A percentile compares a stretch with the other conserved stretches of the same genome.
These are phyloP conservation scores for Ceyx margarethae DNA, from an alignment of 2,113 vertebrate genomes.

Conservation along the genomic window DNA sequence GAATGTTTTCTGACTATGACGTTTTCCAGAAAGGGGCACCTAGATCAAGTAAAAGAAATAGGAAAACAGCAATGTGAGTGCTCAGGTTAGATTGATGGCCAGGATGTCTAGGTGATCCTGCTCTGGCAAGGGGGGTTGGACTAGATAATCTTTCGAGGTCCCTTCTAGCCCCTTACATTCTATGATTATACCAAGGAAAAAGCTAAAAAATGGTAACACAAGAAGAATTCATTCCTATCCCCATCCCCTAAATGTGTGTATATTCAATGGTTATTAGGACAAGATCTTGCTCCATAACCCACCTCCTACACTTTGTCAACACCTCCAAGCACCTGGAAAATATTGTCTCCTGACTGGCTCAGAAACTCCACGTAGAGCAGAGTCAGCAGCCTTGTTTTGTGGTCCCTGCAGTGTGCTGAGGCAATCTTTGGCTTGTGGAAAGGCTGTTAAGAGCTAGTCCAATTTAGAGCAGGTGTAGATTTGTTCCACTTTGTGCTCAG, in stretches of 20 bases:
- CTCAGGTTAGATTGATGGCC: not conserved
- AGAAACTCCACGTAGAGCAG: not conserved
- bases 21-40: not conserved
- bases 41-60: not conserved
- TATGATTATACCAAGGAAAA: not conserved
- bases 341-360: not conserved
- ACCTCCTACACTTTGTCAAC: not conserved
- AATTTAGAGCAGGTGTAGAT: not conserved
- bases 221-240: not conserved
- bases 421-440: not conserved
- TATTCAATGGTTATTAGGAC: not conserved
- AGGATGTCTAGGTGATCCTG: too few species aligned
- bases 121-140: too few species aligned
- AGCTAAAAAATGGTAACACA: not conserved
- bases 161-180: too few species aligned
- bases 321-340: not conserved
- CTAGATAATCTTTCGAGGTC: too few species aligned
- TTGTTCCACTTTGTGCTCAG: not conserved
- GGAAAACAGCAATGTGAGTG: not conserved
- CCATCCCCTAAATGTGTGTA: not conserved
- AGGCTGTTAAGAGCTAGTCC: not conserved
- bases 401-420: not conserved
- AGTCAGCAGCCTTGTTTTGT: not conserved
- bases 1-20: not conserved
- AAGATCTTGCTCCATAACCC: not conserved